Conservation (phyloP, 2,113 vertebrate genomes). For the Oreochromis aureus region DNA sequence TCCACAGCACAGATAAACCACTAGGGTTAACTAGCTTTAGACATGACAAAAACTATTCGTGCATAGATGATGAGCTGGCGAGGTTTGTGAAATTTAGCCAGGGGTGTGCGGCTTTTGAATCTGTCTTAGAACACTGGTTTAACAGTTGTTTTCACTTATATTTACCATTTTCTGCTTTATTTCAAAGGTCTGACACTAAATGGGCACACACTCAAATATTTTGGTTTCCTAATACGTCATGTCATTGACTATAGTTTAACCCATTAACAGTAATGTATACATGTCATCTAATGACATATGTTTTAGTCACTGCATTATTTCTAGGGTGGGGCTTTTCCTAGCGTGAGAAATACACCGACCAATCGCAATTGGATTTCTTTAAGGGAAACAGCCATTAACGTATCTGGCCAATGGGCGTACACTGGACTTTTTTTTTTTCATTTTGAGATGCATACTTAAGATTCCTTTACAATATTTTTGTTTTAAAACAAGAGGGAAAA, state of each 20-base stretch:
- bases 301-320: neutral
- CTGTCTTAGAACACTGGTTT: neutral
- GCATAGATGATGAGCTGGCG: neutral
- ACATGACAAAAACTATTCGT: neutral
- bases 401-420: accelerated
- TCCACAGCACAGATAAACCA: neutral
- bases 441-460: neutral
- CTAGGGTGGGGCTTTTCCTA: neutral
- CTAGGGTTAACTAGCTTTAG: neutral
- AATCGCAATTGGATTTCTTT: neutral
- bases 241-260: neutral
- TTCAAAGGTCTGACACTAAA: neutral
- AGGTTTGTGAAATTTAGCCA: neutral
- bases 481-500: neutral
- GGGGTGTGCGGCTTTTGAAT: neutral
- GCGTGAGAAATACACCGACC: neutral
- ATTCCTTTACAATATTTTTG: neutral
- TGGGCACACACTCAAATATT: neutral
- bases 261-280: neutral
- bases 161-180: neutral
- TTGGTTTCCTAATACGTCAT: neutral
- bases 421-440: neutral
- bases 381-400: neutral
- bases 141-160: neutral
- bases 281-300: neutral